Evolutionary conservation across 2,888 invertebrate genomes (phyloP).

Genomic region (Nephrotoma flavescens): DNA sequence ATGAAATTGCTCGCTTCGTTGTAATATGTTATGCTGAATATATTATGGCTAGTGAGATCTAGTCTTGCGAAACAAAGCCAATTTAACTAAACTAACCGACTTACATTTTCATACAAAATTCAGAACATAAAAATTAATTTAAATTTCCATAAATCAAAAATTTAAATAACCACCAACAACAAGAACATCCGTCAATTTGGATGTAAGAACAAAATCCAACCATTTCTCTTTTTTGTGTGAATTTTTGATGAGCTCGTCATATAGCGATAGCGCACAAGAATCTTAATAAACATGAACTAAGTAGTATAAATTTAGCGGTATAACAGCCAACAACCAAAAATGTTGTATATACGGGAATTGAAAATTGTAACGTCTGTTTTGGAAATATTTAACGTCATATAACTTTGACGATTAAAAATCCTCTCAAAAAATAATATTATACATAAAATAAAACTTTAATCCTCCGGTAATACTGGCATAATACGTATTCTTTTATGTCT

Average conservation of each 20-base stretch:
- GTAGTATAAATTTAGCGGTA: neutral
- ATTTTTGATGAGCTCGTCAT: neutral
- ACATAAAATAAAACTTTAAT: neutral
- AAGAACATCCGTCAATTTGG: no score
- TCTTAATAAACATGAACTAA: no score
- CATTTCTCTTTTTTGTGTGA: neutral
- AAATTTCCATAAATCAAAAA: no score
- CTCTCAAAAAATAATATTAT: neutral
- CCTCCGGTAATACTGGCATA: neutral
- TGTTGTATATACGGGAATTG: no score
- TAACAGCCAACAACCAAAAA: neutral
- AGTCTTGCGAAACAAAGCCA: no score
- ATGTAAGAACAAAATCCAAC: neutral
- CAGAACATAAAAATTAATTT: no score
- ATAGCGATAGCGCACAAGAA: neutral
- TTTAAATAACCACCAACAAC: no score
- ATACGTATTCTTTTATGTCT: neutral
- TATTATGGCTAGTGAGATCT: no score
- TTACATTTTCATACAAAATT: no score
- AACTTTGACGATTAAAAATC: neutral
- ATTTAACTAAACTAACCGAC: no score
- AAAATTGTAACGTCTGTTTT: neutral
- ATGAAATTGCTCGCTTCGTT: no score
- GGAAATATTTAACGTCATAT: neutral
- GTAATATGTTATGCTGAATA: no score